Conservation (phyloP, 2,797 vertebrate species). For the Hemitrygon akajei region DNA sequence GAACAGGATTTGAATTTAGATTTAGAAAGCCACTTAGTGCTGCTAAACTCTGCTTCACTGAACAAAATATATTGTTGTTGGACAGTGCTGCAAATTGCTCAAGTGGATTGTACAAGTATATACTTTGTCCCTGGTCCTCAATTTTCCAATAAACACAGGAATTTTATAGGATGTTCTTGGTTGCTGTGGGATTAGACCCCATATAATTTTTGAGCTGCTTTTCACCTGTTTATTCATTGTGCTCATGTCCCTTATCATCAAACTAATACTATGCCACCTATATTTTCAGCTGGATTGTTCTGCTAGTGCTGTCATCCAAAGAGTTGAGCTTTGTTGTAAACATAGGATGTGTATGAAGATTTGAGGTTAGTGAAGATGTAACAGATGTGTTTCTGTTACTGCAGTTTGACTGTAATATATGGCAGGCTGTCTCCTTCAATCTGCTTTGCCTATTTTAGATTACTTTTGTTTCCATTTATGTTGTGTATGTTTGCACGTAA, state of each 20-base stretch:
- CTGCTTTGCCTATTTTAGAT: neutral
- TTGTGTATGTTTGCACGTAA: neutral
- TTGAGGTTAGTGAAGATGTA: neutral
- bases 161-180: constrained; percentile 7
- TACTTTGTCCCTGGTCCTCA: constrained; percentile 9
- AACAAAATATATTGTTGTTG: constrained; percentile 18
- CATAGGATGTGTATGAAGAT: neutral
- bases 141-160: constrained; percentile 24
- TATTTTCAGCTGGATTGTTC: neutral
- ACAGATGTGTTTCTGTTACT: neutral
- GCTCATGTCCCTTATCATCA: neutral
- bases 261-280: neutral
- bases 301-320: neutral
- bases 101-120: constrained; percentile 16
- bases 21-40: neutral
- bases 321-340: neutral
- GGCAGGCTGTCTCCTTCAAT: constrained; percentile 17
- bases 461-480: neutral
- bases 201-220: neutral
- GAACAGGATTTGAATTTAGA: neutral
- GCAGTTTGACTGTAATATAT: neutral
- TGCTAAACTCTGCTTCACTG: neutral
- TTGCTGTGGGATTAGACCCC: neutral
- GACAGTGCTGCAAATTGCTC: neutral
- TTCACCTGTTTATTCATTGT: neutral